phyloP scores from a whole-genome alignment of 2,888 invertebrate species.

The Beris morrisii region DNA sequence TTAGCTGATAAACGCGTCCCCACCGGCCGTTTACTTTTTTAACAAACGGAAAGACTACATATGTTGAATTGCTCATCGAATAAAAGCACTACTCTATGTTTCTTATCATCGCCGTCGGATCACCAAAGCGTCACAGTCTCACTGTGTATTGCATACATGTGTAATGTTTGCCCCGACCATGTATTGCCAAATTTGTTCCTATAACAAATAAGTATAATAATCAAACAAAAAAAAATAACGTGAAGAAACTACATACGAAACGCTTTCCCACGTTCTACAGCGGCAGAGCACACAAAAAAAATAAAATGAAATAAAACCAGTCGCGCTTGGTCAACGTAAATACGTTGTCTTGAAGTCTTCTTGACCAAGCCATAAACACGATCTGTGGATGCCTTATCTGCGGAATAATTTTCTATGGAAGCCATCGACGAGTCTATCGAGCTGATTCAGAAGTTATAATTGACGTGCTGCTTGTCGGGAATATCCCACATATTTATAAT shows the following conservation, averaged over 20 bases:
- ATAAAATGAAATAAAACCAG: slow-evolving; percentile 17
- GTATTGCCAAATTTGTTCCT: slow-evolving; percentile 23
- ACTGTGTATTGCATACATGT: not conserved
- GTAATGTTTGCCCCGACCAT: not conserved
- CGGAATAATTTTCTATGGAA: too few species aligned
- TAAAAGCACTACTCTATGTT: too few species aligned
- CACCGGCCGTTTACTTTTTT: too few species aligned
- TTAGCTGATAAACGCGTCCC: too few species aligned
- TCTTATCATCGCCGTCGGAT: not conserved
- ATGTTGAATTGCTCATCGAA: too few species aligned
- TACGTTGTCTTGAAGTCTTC: not conserved
- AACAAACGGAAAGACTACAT: too few species aligned
- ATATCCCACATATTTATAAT: too few species aligned
- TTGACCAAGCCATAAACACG: slow-evolving; percentile 28
- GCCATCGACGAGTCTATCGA: too few species aligned
- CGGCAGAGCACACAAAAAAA: not conserved
- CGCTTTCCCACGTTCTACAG: slow-evolving; percentile 28
- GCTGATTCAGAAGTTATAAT: too few species aligned
- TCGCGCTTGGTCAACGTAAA: slow-evolving; percentile 9
- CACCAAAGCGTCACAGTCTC: slow-evolving; percentile 1
- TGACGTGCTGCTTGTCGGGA: too few species aligned
- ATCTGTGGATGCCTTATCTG: slow-evolving; percentile 24
- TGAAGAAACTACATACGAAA: slow-evolving; percentile 2
- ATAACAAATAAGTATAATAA: slow-evolving; percentile 2
- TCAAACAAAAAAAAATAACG: not conserved